phyloP scores from a whole-genome alignment of 2,888 invertebrate genomes.

The Bombylius major region DNA sequence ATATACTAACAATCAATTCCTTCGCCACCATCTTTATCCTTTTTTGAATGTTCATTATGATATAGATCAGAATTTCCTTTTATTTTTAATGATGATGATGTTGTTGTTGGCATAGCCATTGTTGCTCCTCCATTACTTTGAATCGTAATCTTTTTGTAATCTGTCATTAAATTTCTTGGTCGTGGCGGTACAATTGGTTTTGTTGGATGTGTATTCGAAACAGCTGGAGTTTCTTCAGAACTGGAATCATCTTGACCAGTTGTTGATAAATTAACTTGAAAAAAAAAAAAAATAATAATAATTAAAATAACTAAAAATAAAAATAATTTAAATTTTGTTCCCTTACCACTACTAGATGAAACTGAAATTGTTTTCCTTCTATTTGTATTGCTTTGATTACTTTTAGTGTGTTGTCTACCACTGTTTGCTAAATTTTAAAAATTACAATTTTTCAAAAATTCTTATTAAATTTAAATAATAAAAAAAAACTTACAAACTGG shows the following conservation, averaged over 20 bases:
- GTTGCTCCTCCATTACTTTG: not conserved
- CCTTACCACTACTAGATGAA: slow-evolving; percentile 54
- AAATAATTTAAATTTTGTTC: not conserved
- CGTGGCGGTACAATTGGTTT: slow-evolving; percentile 52
- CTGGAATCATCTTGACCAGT: slow-evolving; percentile 70
- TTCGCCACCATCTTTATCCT: too few relatives aligned
- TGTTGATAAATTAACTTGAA: slow-evolving; percentile 51
- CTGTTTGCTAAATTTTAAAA: slow-evolving; percentile 18
- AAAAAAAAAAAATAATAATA: slow-evolving; percentile 5
- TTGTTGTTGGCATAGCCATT: not conserved
- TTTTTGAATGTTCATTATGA: too few relatives aligned
- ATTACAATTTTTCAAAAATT: too few relatives aligned
- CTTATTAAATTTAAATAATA: too few relatives aligned
- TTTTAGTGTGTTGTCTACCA: slow-evolving; percentile 17
- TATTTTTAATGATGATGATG: not conserved
- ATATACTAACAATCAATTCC: not conserved
- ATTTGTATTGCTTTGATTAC: slow-evolving; percentile 23
- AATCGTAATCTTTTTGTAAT: slow-evolving; percentile 36
- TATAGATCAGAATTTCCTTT: too few relatives aligned
- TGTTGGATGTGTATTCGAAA: slow-evolving; percentile 24
- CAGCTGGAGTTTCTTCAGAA: slow-evolving; percentile 50
- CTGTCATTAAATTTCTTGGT: slow-evolving; percentile 51
- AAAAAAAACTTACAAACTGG: slow-evolving; percentile 21
- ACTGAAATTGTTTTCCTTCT: slow-evolving; percentile 49
- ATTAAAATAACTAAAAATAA: slow-evolving; percentile 1